A percentile compares a stretch with the other conserved stretches of the same genome.
These are phyloP conservation scores for Agrilus mali DNA, from an alignment of 2,888 invertebrate species.

Conservation along the genomic window DNA sequence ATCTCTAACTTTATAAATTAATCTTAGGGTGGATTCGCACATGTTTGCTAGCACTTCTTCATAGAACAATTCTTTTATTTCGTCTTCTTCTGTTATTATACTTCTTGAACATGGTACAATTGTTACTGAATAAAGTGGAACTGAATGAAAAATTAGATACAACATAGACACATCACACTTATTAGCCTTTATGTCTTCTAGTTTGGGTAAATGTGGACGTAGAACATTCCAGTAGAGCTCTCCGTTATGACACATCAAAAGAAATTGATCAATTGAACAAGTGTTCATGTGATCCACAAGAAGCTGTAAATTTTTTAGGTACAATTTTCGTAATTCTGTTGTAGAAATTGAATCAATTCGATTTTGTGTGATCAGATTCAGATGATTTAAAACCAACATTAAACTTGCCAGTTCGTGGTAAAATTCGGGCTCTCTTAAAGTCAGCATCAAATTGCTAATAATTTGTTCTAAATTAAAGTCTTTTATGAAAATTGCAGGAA, in stretches of 20 bases:
- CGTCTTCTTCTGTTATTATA: slow-evolving; percentile 26
- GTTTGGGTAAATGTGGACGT: slow-evolving; percentile 25
- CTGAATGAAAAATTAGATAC: slow-evolving; percentile 41
- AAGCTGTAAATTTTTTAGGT: slow-evolving; percentile 24
- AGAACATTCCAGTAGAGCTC: slow-evolving; percentile 34
- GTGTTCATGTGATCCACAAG: too few species aligned
- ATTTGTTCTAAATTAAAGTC: slow-evolving; percentile 32
- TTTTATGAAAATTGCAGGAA: slow-evolving; percentile 28
- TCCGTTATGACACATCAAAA: slow-evolving; percentile 25
- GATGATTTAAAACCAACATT: slow-evolving; percentile 34
- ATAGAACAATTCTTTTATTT: slow-evolving; percentile 45
- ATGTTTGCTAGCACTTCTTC: slow-evolving; percentile 47
- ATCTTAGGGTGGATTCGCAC: slow-evolving; percentile 50
- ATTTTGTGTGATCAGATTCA: slow-evolving; percentile 11
- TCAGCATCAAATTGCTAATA: slow-evolving; percentile 31
- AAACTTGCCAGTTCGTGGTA: slow-evolving; percentile 38
- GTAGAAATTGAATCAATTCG: slow-evolving; percentile 5
- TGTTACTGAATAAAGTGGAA: slow-evolving; percentile 45
- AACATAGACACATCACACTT: too few species aligned
- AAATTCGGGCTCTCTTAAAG: slow-evolving; percentile 36
- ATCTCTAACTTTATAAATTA: slow-evolving; percentile 26
- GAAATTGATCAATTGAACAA: slow-evolving; percentile 26
- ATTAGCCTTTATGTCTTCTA: slow-evolving; percentile 17
- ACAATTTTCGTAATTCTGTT: slow-evolving; percentile 22
- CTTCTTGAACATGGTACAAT: slow-evolving; percentile 20